Percentiles rank a stretch among this genome's conserved stretches.
These are phyloP conservation scores for Leptopilina boulardi DNA, from an alignment of 1,140 invertebrate genomes.

Conservation along the genomic window DNA sequence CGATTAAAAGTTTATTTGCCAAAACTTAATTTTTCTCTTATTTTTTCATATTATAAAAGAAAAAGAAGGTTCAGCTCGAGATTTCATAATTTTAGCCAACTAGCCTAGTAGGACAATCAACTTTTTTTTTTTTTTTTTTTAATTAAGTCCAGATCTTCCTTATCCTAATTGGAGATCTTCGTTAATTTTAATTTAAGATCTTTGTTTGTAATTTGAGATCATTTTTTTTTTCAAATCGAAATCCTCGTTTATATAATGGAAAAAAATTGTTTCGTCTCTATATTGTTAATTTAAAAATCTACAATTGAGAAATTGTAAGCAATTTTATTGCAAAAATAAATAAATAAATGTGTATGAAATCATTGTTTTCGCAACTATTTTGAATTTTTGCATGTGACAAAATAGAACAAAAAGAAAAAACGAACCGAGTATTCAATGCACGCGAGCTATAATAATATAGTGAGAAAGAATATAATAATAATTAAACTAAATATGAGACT, in stretches of 20 bases:
- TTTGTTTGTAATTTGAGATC: background rate
- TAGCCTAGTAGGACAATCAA: conserved; percentile 29
- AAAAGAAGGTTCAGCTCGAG: conserved; percentile 13
- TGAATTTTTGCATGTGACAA: background rate
- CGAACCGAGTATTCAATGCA: conserved; percentile 33
- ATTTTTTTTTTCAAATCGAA: background rate
- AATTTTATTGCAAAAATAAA: too few relatives aligned
- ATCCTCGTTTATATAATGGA: too few relatives aligned
- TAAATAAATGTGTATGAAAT: too few relatives aligned
- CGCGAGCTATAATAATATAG: too few relatives aligned
- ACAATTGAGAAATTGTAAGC: too few relatives aligned
- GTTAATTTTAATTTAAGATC: background rate
- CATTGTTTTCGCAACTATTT: background rate
- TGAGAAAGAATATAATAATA: conserved; percentile 42
- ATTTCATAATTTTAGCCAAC: conserved; percentile 3
- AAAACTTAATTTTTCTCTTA: background rate
- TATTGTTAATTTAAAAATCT: too few relatives aligned
- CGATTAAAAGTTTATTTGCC: background rate
- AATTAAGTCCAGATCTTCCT: background rate
- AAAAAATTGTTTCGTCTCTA: too few relatives aligned
- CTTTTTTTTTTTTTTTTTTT: background rate
- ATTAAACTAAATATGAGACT: conserved; percentile 48
- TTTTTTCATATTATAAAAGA: too few relatives aligned
- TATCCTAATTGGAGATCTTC: background rate
- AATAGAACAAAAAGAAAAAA: background rate